Evolutionary conservation across 2,113 vertebrate species (phyloP).

Genomic region (Lophochroa leadbeateri): DNA sequence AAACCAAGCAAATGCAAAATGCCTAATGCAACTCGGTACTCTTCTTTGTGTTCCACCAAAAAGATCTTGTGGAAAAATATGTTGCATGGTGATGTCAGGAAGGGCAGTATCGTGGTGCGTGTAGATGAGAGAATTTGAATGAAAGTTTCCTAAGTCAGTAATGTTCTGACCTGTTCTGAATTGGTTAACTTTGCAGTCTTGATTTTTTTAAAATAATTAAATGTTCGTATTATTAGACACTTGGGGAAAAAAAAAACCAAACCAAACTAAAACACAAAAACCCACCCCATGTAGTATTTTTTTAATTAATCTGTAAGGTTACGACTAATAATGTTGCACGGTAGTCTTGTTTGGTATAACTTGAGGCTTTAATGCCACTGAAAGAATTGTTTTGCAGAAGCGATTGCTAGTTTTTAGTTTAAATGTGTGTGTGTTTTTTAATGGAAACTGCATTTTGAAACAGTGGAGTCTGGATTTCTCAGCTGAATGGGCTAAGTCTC

Average conservation of each 20-base stretch:
- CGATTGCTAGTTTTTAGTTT: not conserved
- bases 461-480: not conserved
- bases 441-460: not conserved
- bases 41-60: not conserved
- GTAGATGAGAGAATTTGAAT: not conserved
- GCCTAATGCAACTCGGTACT: not conserved
- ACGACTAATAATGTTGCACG: not conserved
- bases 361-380: not conserved
- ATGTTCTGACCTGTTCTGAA: not conserved
- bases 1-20: not conserved
- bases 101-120: not conserved
- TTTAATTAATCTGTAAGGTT: not conserved
- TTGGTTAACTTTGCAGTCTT: not conserved
- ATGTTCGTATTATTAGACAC: not conserved
- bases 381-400: not conserved
- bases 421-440: not conserved
- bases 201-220: not conserved
- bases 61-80: not conserved
- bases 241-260: accelerated
- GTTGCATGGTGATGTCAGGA: not conserved
- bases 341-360: not conserved
- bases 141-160: not conserved
- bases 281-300: accelerated
- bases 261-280: not conserved
- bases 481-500: not conserved